A percentile compares a stretch with the other conserved stretches of the same genome.
phyloP scores from a whole-genome alignment of 2,797 vertebrate species.

The Paedocypris micromegethes region DNA sequence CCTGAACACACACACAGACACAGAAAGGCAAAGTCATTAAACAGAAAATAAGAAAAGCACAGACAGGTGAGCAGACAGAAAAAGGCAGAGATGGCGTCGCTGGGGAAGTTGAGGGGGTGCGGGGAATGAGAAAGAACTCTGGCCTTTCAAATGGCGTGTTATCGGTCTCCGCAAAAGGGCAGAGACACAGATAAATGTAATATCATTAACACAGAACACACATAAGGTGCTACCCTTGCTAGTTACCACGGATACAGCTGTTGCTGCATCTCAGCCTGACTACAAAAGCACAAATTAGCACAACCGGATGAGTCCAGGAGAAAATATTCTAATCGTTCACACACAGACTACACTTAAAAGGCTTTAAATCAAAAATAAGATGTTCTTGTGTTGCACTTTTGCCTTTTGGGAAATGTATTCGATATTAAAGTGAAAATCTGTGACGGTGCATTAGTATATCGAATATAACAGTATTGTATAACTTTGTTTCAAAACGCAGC shows the following conservation, averaged over 20 bases:
- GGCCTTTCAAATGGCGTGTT: conserved; percentile 65
- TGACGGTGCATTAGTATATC: background rate
- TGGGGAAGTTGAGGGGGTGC: background rate
- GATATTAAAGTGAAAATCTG: background rate
- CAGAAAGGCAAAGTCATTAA: too few species aligned
- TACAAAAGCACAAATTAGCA: conserved; percentile 23
- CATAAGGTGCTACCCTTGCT: conserved; percentile 27
- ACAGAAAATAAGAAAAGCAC: too few species aligned
- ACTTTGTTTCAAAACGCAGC: too few species aligned
- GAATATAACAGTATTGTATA: too few species aligned
- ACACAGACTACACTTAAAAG: conserved; percentile 21
- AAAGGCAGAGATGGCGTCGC: conserved; percentile 42
- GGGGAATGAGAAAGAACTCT: conserved; percentile 20
- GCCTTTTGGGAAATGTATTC: background rate
- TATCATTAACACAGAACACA: conserved; percentile 48
- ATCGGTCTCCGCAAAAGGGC: conserved; percentile 50
- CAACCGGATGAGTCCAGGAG: background rate
- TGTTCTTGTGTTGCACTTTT: conserved; percentile 10
- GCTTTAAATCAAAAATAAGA: conserved; percentile 24
- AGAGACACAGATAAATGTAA: conserved; percentile 52
- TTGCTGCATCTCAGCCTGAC: conserved; percentile 18
- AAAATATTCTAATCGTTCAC: conserved; percentile 13
- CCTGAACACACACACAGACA: too few species aligned
- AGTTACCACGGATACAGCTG: conserved; percentile 40
- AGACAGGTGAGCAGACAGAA: conserved; percentile 1